Conservation (phyloP, 2,113 vertebrate species). For the Neodon shergylaensis region DNA sequence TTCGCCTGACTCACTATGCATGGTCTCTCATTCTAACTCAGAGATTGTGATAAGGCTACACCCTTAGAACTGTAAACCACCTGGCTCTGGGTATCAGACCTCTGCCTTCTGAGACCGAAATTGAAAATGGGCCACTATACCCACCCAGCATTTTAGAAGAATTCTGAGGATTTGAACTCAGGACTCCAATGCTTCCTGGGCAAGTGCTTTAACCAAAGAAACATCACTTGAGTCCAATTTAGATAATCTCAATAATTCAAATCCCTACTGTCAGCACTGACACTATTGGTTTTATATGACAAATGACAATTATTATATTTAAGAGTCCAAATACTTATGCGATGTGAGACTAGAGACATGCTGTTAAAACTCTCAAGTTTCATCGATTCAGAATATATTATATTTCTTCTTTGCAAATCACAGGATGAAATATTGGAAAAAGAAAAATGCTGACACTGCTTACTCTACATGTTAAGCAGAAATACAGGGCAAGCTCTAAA, state of each 20-base stretch:
- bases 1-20: not conserved
- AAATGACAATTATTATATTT: not conserved
- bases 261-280: not conserved
- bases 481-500: not conserved
- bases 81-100: not conserved
- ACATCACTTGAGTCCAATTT: not conserved
- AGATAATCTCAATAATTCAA: not conserved
- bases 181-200: not conserved
- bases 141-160: not conserved
- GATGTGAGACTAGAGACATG: not conserved
- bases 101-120: not conserved
- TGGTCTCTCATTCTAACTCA: not conserved
- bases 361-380: not conserved
- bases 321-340: not conserved
- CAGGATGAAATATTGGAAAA: not conserved
- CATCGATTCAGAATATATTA: not conserved
- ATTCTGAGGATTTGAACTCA: not conserved
- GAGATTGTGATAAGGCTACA: not conserved
- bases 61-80: not conserved
- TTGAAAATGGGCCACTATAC: not conserved
- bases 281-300: not conserved
- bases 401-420: not conserved
- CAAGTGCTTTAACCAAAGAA: not conserved
- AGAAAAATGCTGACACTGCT: not conserved
- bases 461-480: not conserved